These are phyloP conservation scores for Polypedilum vanderplanki DNA, from an alignment of 1,140 invertebrate genomes.

Conservation along the genomic window DNA sequence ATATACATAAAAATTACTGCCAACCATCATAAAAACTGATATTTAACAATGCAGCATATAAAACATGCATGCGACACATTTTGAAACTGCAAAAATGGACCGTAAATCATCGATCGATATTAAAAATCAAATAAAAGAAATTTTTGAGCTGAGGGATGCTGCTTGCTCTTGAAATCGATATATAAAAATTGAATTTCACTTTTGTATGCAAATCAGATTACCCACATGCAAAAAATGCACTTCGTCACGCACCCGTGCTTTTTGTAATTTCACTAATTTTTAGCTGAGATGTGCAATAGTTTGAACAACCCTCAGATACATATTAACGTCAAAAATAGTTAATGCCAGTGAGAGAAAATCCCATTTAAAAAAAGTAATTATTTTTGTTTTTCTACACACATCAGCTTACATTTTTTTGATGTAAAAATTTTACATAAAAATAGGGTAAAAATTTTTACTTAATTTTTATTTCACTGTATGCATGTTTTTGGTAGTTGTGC, in stretches of 20 bases:
- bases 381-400: slow-evolving; percentile 17
- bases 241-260: slow-evolving; percentile 7
- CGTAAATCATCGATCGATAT: slow-evolving; percentile 11
- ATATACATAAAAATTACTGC: neutral
- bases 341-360: slow-evolving; percentile 13
- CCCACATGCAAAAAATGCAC: neutral
- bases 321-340: slow-evolving; percentile 16
- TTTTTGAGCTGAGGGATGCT: neutral
- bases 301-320: neutral
- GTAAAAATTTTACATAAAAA: slow-evolving; percentile 27
- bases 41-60: neutral
- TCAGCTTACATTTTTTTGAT: neutral
- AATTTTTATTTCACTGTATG: too few relatives aligned
- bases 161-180: slow-evolving; percentile 10
- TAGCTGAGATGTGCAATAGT: neutral
- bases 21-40: neutral
- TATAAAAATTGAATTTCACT: neutral
- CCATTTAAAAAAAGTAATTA: slow-evolving; percentile 29
- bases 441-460: neutral
- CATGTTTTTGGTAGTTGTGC: too few relatives aligned
- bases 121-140: neutral
- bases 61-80: slow-evolving; percentile 17
- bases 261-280: slow-evolving; percentile 12
- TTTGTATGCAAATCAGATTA: slow-evolving; percentile 14
- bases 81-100: neutral